Conservation (phyloP, 2,113 vertebrate species). For the Seriola dumerili region DNA sequence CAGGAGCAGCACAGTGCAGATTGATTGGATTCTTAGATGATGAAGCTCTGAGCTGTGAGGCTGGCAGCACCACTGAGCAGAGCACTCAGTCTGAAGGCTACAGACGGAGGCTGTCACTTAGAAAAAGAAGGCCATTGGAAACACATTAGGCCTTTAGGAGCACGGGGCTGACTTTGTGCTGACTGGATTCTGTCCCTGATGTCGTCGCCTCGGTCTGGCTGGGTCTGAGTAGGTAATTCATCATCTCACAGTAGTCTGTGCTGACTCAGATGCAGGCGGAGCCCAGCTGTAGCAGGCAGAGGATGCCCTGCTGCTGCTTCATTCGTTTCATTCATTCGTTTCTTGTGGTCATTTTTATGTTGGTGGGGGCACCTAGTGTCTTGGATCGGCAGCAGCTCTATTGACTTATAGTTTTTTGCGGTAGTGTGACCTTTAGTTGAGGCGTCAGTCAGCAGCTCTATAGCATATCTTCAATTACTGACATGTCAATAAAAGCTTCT, state of each 20-base stretch:
- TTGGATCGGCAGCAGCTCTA: not conserved
- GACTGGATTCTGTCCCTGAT: constrained; percentile 31
- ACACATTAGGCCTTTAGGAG: constrained; percentile 1
- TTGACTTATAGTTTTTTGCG: not conserved
- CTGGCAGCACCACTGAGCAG: not conserved
- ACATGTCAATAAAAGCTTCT: constrained; percentile 11
- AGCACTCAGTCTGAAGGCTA: constrained; percentile 2
- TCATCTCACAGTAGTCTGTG: not conserved
- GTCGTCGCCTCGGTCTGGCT: constrained; percentile 12
- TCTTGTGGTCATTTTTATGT: too few relatives aligned
- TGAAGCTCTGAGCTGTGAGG: constrained; percentile 19
- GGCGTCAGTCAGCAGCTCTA: constrained; percentile 8
- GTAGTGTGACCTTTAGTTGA: not conserved
- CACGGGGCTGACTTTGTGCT: constrained; percentile 13
- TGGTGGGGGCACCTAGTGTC: too few relatives aligned
- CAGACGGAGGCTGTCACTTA: not conserved
- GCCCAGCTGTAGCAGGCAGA: constrained; percentile 1
- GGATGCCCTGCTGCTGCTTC: not conserved
- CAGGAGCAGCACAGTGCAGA: not conserved
- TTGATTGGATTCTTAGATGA: constrained; percentile 29
- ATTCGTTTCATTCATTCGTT: too few relatives aligned
- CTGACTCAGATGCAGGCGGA: constrained; percentile 3
- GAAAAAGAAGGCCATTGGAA: constrained; percentile 15
- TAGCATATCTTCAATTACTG: constrained; percentile 40
- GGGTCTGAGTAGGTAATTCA: constrained; percentile 35